A percentile compares a stretch with the other conserved stretches of the same genome.
phyloP scores from a whole-genome alignment of 2,888 invertebrate species.

The Nomada ferruginata region DNA sequence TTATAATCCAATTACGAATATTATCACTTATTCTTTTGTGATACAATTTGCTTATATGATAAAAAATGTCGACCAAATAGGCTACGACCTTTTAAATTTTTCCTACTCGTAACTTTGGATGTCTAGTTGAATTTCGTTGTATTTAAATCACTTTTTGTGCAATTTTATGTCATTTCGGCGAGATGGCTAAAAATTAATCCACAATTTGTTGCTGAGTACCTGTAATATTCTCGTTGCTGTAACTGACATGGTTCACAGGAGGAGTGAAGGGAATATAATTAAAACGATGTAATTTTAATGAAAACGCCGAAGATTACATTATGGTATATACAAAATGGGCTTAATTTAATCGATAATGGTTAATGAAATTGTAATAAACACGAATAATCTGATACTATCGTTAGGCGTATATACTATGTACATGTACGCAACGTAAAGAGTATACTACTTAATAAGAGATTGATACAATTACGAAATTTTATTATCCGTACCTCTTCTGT shows the following conservation, averaged over 20 bases:
- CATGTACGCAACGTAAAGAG: conserved; percentile 63
- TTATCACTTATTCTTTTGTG: too few species aligned
- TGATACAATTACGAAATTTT: conserved; percentile 27
- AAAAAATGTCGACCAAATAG: too few species aligned
- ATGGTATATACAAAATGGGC: conserved; percentile 75
- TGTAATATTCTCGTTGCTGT: too few species aligned
- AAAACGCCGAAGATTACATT: conserved; percentile 77
- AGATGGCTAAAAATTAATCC: too few species aligned
- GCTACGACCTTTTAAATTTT: too few species aligned
- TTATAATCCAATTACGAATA: too few species aligned
- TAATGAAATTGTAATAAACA: conserved; percentile 69
- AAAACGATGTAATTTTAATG: conserved; percentile 80
- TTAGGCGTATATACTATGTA: conserved; percentile 68
- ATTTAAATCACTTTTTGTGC: too few species aligned
- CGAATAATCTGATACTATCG: conserved; percentile 67
- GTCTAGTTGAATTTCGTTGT: too few species aligned
- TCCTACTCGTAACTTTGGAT: too few species aligned
- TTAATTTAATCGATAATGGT: conserved; percentile 71
- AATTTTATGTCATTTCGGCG: too few species aligned
- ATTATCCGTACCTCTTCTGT: conserved; percentile 19
- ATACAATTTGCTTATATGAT: too few species aligned
- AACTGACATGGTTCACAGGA: neutral
- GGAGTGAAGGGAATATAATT: conserved; percentile 51
- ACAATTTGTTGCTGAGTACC: too few species aligned
- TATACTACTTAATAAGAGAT: conserved; percentile 9